Evolutionary conservation across 2,797 vertebrate species (phyloP).

Genomic region (Gobio occitaniae): DNA sequence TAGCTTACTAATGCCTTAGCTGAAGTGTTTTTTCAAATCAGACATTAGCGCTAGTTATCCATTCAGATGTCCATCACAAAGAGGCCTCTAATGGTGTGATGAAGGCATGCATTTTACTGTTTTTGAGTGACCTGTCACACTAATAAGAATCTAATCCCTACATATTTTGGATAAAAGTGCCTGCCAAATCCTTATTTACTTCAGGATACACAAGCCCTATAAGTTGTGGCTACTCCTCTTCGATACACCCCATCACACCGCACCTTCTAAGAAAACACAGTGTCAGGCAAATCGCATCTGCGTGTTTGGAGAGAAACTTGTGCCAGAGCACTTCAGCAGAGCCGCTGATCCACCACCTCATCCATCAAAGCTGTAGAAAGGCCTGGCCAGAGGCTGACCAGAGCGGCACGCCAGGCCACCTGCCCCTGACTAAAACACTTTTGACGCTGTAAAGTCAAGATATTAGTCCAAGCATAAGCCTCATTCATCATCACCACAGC

Average conservation of each 20-base stretch:
- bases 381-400: slow-evolving; percentile 50
- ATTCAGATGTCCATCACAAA: background rate
- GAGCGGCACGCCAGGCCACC: slow-evolving; percentile 30
- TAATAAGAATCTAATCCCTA: background rate
- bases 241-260: slow-evolving; percentile 15
- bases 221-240: slow-evolving; percentile 14
- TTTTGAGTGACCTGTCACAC: background rate
- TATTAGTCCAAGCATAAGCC: slow-evolving; percentile 62
- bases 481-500: slow-evolving; percentile 65
- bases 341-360: slow-evolving; percentile 48
- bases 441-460: slow-evolving; percentile 50
- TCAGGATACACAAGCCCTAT: slow-evolving; percentile 6
- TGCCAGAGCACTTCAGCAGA: slow-evolving; percentile 42
- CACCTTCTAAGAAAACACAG: slow-evolving; percentile 43
- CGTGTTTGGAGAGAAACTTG: slow-evolving; percentile 34
- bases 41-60: slow-evolving; percentile 52
- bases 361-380: slow-evolving; percentile 56
- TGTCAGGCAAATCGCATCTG: slow-evolving; percentile 48
- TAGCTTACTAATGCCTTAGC: background rate
- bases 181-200: slow-evolving; percentile 29
- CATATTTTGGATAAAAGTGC: background rate
- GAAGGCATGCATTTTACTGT: background rate
- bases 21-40: background rate
- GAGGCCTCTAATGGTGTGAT: background rate
- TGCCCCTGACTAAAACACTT: slow-evolving; percentile 50